phyloP scores from a whole-genome alignment of 37 sponge, comb jelly and placozoan species.

The Haliclona indistincta region DNA sequence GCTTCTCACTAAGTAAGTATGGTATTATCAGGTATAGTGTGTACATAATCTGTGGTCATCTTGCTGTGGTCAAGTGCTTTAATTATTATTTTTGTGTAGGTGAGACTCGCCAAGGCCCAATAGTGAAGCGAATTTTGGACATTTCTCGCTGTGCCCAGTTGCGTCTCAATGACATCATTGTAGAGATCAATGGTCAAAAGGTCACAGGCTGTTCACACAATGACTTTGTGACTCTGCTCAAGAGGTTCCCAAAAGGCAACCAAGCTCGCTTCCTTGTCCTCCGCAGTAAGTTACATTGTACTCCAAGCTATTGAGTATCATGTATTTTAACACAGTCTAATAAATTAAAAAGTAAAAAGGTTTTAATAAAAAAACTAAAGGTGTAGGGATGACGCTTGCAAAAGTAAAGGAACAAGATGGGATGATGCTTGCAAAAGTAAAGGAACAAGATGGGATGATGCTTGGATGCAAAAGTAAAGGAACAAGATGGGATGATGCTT shows the following conservation, averaged over 20 bases:
- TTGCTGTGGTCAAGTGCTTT: too few species aligned
- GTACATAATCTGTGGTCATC: too few species aligned
- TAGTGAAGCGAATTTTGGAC: slow-evolving; percentile 91
- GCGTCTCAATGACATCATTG: slow-evolving; percentile 72
- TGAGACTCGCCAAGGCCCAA: slow-evolving; percentile 57
- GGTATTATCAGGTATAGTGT: too few species aligned
- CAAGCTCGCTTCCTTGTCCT: slow-evolving; percentile 63
- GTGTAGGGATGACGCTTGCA: too few species aligned
- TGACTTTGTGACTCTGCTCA: slow-evolving; percentile 88
- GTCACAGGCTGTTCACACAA: slow-evolving; percentile 68
- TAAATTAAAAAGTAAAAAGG: too few species aligned
- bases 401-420: too few species aligned
- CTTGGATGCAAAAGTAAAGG: too few species aligned
- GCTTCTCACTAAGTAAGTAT: slow-evolving; percentile 77
- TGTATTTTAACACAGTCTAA: too few species aligned
- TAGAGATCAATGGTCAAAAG: slow-evolving; percentile 85
- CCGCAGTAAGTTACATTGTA: neutral
- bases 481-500: too few species aligned
- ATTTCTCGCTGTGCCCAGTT: slow-evolving; percentile 86
- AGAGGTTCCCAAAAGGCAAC: slow-evolving; percentile 82
- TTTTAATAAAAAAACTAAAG: too few species aligned
- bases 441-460: too few species aligned
- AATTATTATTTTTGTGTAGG: slow-evolving; percentile 23
- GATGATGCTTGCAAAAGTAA: too few species aligned
- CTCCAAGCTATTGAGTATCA: neutral